Evolutionary conservation across 2,888 invertebrate genomes (phyloP).

Genomic region (Hydroisotoma schaefferi): DNA sequence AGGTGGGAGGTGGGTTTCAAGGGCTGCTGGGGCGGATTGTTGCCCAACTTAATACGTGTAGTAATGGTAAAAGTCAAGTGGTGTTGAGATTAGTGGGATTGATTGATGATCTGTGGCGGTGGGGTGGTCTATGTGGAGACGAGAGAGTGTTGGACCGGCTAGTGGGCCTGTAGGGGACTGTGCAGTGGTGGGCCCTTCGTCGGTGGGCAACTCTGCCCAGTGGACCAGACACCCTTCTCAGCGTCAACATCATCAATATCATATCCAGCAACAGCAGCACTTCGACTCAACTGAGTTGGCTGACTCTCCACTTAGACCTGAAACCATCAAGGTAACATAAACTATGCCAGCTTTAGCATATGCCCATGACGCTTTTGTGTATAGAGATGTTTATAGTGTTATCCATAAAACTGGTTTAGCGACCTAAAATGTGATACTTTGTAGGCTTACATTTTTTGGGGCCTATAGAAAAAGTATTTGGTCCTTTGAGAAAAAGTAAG

Average conservation of each 20-base stretch:
- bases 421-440: too few species aligned
- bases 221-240: constrained; percentile 36
- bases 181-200: constrained; percentile 4
- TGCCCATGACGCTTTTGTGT: too few species aligned
- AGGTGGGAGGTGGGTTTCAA: too few species aligned
- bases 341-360: too few species aligned
- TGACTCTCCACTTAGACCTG: constrained; percentile 44
- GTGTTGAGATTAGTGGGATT: neutral
- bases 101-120: neutral
- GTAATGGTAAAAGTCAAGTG: too few species aligned
- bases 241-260: constrained; percentile 29
- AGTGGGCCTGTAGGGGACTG: constrained; percentile 42
- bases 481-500: too few species aligned
- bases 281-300: constrained; percentile 48
- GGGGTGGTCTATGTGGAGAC: constrained; percentile 49
- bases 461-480: too few species aligned
- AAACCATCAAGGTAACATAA: constrained; percentile 45
- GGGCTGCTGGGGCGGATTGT: too few species aligned
- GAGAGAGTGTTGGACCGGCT: constrained; percentile 47
- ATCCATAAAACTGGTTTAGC: too few species aligned
- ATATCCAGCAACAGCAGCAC: constrained; percentile 32
- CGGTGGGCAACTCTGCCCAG: constrained; percentile 36
- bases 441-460: too few species aligned
- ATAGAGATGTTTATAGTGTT: too few species aligned
- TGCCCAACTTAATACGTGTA: too few species aligned